Base-by-base conservation (phyloP, 2,113 vertebrate species). In the Corythornis madagascariensis region DNA sequence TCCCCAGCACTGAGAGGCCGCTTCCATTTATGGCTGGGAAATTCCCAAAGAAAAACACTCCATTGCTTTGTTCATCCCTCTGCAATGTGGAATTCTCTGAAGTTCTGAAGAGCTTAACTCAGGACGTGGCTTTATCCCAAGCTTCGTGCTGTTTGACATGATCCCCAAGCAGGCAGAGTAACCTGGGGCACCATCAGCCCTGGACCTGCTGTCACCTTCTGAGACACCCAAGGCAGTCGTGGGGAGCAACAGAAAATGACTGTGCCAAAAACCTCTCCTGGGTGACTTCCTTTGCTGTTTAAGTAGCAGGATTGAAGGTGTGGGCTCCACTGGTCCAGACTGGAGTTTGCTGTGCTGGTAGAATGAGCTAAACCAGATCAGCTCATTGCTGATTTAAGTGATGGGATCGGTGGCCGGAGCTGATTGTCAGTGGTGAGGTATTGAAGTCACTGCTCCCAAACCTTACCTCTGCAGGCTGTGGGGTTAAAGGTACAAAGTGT, bases 11-110 rank as follows among this genome's bases (percentile, higher is more conserved):
- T n/a, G 4, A 29, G 43, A 72, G 83, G 19, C 59, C 84, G 66
- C 77, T 90, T 90, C 96, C 81, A 84, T 95, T 94, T 94, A 90
- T 50, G 93, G 86, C 77, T 87, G 93, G 83, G 90, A 78, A 94
- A 63, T 81, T 81, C 90, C 86, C 81, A 17, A 57, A 67, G 84
- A 55, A 84, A 86, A 89, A 81, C 5, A 10, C 15, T 29, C 70
- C 50, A 63, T 93, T 4, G 0, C 29, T 81, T 69, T 89, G 79
- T 67, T 93, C 82, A 82, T 90, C 61, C 65, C 60, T 86, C 71
- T 80, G 83, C 85, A 60, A 45, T 70, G 82, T n/a, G 42, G 28
- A 88, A 45, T 86, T 85, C 72, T 82, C 67, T 80, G 64, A 50
- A 56, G 66, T 35, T 11, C 45, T 56, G 10, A 69, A 57, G 57